These are phyloP conservation scores for Falco biarmicus DNA, from an alignment of 2,797 vertebrate species.

Conservation along the genomic window DNA sequence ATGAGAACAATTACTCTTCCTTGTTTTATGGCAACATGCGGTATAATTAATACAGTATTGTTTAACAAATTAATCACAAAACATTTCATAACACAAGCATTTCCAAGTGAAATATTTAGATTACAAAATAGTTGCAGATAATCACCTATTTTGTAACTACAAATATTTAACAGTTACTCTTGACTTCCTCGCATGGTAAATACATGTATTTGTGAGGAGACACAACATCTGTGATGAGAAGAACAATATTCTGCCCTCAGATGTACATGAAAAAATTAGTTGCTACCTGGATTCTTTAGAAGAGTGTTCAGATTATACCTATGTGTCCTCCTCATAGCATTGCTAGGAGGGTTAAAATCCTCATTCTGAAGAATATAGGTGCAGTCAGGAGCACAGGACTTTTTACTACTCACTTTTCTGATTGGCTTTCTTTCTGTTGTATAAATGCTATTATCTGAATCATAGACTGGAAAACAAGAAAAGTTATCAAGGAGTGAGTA, in stretches of 20 bases:
- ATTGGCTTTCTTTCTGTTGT: background rate
- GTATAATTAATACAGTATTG: background rate
- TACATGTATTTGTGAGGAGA: background rate
- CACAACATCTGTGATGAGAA: background rate
- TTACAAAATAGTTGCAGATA: background rate
- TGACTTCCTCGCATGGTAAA: background rate
- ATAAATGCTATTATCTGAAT: background rate
- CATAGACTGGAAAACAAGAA: background rate
- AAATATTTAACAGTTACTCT: background rate
- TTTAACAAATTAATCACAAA: conserved; percentile 2
- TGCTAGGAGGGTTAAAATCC: background rate
- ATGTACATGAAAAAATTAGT: background rate
- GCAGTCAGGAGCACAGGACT: background rate
- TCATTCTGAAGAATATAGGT: background rate
- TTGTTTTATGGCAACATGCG: background rate
- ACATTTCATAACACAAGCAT: background rate
- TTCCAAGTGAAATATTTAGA: background rate
- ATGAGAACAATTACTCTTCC: background rate
- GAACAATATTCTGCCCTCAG: background rate
- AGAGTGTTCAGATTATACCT: background rate
- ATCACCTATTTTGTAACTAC: background rate
- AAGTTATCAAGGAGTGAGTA: background rate
- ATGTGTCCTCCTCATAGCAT: background rate
- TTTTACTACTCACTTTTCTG: background rate
- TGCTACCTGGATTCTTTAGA: background rate